phyloP scores from a whole-genome alignment of 2,113 vertebrate genomes.

The Dipodomys ordii region DNA sequence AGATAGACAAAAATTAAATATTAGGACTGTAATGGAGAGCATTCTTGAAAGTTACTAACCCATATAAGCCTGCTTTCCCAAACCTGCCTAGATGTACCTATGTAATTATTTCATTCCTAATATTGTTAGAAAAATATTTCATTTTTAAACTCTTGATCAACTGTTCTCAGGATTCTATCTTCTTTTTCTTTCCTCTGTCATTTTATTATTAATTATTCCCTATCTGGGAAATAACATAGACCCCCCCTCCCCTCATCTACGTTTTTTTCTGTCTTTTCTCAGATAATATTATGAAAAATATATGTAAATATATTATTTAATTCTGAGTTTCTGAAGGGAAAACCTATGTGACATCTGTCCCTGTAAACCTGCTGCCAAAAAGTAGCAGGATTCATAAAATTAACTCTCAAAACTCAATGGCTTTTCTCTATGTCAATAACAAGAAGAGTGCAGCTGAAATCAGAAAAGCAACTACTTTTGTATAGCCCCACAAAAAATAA shows the following conservation, averaged over 20 bases:
- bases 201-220: not conserved
- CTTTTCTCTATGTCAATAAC: too few species aligned
- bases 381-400: too few species aligned
- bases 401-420: too few species aligned
- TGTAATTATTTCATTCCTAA: too few species aligned
- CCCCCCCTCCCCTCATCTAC: not conserved
- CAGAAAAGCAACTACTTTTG: too few species aligned
- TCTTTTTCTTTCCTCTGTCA: not conserved
- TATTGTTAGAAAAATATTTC: not conserved
- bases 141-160: not conserved
- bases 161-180: not conserved
- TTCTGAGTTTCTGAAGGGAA: slow-evolving; percentile 27
- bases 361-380: not conserved
- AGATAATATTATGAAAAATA: not conserved
- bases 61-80: not conserved
- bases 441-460: too few species aligned
- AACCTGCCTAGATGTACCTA: not conserved
- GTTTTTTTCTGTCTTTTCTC: not conserved
- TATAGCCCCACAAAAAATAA: too few species aligned
- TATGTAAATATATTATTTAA: not conserved
- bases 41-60: not conserved
- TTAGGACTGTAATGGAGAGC: not conserved
- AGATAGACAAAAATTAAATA: not conserved
- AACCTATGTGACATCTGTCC: not conserved
- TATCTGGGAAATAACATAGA: not conserved